Percentiles rank a stretch among this genome's conserved stretches.
Evolutionary conservation across 2,888 invertebrate species (phyloP).

Genomic region (Drosophila nr. fundita): DNA sequence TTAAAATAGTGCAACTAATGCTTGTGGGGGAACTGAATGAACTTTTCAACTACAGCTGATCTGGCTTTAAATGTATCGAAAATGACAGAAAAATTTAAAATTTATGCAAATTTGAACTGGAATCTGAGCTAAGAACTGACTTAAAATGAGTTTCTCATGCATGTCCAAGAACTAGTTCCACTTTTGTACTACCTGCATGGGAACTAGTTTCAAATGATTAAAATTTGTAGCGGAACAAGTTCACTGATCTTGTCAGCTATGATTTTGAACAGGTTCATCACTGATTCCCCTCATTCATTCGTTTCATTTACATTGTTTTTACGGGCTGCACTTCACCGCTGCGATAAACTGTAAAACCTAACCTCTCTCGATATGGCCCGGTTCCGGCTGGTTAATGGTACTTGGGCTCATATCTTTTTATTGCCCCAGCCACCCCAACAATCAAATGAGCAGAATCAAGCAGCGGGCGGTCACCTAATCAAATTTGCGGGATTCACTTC

Average conservation of each 20-base stretch:
- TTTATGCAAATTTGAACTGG: background rate
- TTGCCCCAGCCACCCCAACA: constrained; percentile 27
- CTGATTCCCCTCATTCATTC: constrained; percentile 3
- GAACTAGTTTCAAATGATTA: background rate
- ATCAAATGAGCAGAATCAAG: constrained; percentile 44
- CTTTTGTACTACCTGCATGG: no score
- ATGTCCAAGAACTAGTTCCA: background rate
- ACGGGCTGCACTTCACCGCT: constrained; percentile 3
- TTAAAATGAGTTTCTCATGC: background rate
- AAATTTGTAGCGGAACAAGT: background rate
- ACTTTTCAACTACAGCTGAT: background rate
- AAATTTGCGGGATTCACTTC: constrained; percentile 50
- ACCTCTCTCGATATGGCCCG: background rate
- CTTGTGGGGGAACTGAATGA: background rate
- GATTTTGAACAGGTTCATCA: background rate
- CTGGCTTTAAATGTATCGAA: background rate
- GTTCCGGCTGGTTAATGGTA: constrained; percentile 37
- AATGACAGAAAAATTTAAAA: background rate
- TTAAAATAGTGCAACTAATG: background rate
- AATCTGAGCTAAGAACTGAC: background rate
- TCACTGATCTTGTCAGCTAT: background rate
- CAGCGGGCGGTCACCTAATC: constrained; percentile 49
- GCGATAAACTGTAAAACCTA: constrained; percentile 22
- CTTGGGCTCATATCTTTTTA: constrained; percentile 49
- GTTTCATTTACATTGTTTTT: constrained; percentile 16